Percentiles rank a stretch among this genome's conserved stretches.
Conservation (phyloP, 2,113 vertebrate species). For the Cacatua alba region DNA sequence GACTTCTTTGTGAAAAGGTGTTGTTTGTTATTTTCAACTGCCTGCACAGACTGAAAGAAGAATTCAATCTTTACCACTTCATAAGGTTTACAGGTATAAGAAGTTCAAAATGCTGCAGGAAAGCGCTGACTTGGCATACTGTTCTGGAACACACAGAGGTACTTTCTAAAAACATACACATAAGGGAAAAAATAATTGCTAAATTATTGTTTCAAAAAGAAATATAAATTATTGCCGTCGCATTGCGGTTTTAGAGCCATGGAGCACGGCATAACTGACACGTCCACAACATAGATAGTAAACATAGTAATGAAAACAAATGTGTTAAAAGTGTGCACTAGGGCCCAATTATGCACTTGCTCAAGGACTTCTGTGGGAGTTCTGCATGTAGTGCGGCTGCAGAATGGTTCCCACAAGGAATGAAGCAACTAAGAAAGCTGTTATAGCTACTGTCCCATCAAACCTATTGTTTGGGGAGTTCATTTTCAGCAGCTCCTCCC, state of each 20-base stretch:
- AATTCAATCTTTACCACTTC: not conserved
- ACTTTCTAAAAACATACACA: not conserved
- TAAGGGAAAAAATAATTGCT: not conserved
- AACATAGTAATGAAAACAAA: slow-evolving; percentile 22
- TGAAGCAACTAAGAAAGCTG: not conserved
- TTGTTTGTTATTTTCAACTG: not conserved
- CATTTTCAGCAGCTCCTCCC: not conserved
- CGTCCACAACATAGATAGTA: not conserved
- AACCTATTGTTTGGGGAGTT: not conserved
- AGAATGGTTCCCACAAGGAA: slow-evolving; percentile 9
- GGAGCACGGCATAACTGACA: not conserved
- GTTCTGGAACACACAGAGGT: not conserved
- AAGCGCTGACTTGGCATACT: not conserved
- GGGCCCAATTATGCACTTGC: slow-evolving; percentile 1
- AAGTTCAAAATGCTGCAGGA: not conserved
- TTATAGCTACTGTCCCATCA: not conserved
- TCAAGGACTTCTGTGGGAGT: slow-evolving; percentile 16
- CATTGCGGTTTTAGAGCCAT: not conserved
- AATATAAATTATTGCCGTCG: not conserved
- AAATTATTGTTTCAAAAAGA: not conserved
- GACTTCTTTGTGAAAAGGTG: not conserved
- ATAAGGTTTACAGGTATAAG: not conserved
- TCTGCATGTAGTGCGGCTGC: not conserved
- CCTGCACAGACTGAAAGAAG: not conserved
- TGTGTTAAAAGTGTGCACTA: not conserved